Percentiles rank a stretch among this genome's conserved stretches.
Evolutionary conservation across 2,888 invertebrate species (phyloP).

Genomic region (Trichopoda pennipes): DNA sequence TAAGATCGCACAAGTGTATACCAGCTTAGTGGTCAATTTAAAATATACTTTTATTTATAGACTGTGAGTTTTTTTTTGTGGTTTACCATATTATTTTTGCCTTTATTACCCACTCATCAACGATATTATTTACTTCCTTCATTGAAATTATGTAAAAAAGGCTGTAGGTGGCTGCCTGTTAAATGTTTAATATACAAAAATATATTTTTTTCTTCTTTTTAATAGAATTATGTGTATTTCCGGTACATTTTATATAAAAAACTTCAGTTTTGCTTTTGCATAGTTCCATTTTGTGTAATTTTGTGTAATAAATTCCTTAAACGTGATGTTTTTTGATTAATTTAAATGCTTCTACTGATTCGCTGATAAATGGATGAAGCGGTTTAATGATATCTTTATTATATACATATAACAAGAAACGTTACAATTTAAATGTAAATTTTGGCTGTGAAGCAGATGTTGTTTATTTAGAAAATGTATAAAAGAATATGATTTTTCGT

Average conservation of each 20-base stretch:
- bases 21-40: not conserved
- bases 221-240: constrained; percentile 37
- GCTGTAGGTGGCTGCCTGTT: constrained; percentile 22
- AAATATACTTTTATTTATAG: not conserved
- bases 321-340: no score
- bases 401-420: no score
- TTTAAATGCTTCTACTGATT: no score
- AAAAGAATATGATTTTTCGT: no score
- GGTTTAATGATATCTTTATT: no score
- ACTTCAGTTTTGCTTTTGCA: no score
- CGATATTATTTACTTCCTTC: not conserved
- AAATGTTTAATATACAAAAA: not conserved
- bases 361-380: no score
- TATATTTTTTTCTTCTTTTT: not conserved
- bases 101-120: constrained; percentile 16
- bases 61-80: not conserved
- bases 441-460: no score
- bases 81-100: not conserved
- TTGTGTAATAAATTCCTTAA: no score
- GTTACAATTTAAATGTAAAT: no score
- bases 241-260: constrained; percentile 15
- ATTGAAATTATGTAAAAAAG: constrained; percentile 13
- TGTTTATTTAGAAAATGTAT: no score
- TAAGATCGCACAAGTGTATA: constrained; percentile 7
- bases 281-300: no score